Evolutionary conservation across 2,113 vertebrate genomes (phyloP).

Genomic region (Zingel zingel): DNA sequence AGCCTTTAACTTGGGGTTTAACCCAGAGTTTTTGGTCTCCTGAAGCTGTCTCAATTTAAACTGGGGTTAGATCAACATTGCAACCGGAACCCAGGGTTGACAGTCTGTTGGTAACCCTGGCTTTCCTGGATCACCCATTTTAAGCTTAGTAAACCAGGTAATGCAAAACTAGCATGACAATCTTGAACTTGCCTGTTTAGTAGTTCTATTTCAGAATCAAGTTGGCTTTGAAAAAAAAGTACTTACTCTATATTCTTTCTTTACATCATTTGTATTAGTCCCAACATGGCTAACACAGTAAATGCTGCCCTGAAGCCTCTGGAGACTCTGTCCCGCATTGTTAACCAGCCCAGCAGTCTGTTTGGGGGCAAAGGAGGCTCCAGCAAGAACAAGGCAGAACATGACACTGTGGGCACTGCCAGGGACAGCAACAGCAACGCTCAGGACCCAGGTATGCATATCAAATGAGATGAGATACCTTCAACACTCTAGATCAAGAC

Average conservation of each 20-base stretch:
- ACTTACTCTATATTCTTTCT: neutral
- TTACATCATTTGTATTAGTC: slow-evolving; percentile 79
- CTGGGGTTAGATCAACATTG: neutral
- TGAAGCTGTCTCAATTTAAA: neutral
- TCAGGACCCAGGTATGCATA: slow-evolving; percentile 88
- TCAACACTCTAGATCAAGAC: neutral
- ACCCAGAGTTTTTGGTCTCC: neutral
- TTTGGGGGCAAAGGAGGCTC: slow-evolving; percentile 93
- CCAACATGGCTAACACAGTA: slow-evolving; percentile 97
- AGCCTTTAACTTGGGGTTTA: neutral
- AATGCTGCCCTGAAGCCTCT: slow-evolving; percentile 94
- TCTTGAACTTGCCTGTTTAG: neutral
- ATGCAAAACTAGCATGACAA: neutral
- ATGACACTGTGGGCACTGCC: slow-evolving; percentile 88
- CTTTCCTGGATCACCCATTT: neutral
- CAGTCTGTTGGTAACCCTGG: neutral
- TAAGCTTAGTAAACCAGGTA: neutral
- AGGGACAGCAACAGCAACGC: slow-evolving; percentile 91
- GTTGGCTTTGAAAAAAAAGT: neutral
- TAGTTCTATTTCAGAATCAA: neutral
- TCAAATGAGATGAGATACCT: neutral
- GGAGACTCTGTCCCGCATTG: slow-evolving; percentile 94
- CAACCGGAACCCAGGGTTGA: neutral
- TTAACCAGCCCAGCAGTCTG: slow-evolving; percentile 95
- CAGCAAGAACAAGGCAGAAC: slow-evolving; percentile 92